Base-by-base conservation (phyloP, 2,113 vertebrate genomes). In the Engraulis encrasicolus region DNA sequence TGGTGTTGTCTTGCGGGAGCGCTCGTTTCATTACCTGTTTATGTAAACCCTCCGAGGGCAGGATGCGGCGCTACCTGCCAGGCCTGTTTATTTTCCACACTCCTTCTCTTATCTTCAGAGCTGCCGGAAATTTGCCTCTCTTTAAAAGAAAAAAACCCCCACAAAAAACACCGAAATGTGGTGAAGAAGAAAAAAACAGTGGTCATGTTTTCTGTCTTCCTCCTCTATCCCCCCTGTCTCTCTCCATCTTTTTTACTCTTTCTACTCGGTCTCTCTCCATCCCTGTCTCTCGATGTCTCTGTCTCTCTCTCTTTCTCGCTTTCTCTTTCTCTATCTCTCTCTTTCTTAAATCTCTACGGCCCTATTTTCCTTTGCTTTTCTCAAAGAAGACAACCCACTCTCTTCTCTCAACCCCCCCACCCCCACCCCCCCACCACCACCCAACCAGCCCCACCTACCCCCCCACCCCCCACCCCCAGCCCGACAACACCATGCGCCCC, bases 21-120 rank as follows among this genome's bases (percentile, higher is more conserved):
- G 81, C 81, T 23, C 78, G 71, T 81, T 81, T 81, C 78, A 84
- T 84, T 83, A 58, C 50, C 71, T 78, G 78, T 86, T 86, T 86
- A 86, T 83, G 85, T 86, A 83, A 86, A 86, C 82, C 85, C 78
- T 85, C 34, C 18, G 84, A 85, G 79, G 77, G 84, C 84, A 83
- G 80, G 80, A 80, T 83, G 54, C 82, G 49, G 50, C 79, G 45
- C 50, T 50, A 50, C 49, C 71, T 84, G 82, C 85, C 82, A 84
- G 82, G 45, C 84, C 77, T 20, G 50, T 54, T 84, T 81, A 81
- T 86, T 84, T 79, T 71, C 82, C 20, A 61, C 61, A 45, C 80
- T 40, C 45, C 81, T 79, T 34, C n/a, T 86, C 82, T 81, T 74
- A 86, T 81, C 79, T 84, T 81, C 58, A 81, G 52, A 84, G 80